Percentiles rank a stretch among this genome's conserved stretches.
phyloP scores from a whole-genome alignment of 1,140 invertebrate species.

The Drosophila sucinea region DNA sequence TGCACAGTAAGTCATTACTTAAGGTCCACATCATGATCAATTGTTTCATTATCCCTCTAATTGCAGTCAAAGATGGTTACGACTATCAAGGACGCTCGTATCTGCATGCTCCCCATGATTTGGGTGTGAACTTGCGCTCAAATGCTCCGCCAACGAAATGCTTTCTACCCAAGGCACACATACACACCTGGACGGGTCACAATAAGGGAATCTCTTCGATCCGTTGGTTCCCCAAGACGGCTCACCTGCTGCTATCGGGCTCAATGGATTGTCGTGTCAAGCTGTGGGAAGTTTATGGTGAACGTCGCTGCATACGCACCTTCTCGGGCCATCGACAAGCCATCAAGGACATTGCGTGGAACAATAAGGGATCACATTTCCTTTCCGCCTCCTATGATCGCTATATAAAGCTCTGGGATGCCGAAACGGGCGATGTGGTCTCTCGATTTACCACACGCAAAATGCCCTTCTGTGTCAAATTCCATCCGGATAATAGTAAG shows the following conservation, averaged over 20 bases:
- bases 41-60: constrained; percentile 33
- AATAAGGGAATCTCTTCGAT: constrained; percentile 98
- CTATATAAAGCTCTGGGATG: constrained; percentile 99
- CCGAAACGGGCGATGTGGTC: constrained; percentile 97
- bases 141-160: constrained; percentile 97
- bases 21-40: background rate
- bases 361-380: constrained; percentile 96
- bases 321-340: constrained; percentile 99
- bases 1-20: constrained; percentile 91
- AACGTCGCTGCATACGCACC: constrained; percentile 96
- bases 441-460: constrained; percentile 97
- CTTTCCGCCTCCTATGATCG: constrained; percentile 96
- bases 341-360: constrained; percentile 98
- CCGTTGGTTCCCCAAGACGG: constrained; percentile 97
- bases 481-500: constrained; percentile 98
- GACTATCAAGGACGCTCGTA: constrained; percentile 99
- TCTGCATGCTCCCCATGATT: constrained; percentile 96
- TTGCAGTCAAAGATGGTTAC: constrained; percentile 94
- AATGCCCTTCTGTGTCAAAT: constrained; percentile 98
- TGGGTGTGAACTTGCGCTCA: constrained; percentile 97
- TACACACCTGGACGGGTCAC: constrained; percentile 98
- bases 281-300: constrained; percentile 99
- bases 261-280: constrained; percentile 99
- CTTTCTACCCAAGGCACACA: constrained; percentile 98
- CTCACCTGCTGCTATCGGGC: constrained; percentile 96